These are phyloP conservation scores for Thunnus maccoyii DNA, from an alignment of 2,113 vertebrate species.

Conservation along the genomic window DNA sequence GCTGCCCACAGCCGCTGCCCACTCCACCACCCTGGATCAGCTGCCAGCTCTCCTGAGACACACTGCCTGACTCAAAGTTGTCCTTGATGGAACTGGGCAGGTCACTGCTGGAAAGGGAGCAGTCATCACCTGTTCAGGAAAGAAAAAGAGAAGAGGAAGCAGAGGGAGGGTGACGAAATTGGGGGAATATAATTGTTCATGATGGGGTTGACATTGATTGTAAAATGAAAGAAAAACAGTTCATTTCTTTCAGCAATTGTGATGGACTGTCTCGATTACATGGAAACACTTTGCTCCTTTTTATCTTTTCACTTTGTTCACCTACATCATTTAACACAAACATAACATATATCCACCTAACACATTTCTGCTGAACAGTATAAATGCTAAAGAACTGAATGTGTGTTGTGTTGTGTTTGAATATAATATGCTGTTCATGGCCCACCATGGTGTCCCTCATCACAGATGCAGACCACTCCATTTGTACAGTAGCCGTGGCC, in stretches of 20 bases:
- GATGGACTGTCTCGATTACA: not conserved
- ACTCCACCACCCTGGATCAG: slow-evolving; percentile 94
- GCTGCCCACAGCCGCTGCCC: slow-evolving; percentile 96
- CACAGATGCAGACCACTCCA: slow-evolving; percentile 95
- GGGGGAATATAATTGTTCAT: not conserved
- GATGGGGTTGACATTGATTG: too few relatives aligned
- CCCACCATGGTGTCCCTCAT: slow-evolving; percentile 94
- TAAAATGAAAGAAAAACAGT: not conserved
- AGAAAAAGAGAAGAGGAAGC: not conserved
- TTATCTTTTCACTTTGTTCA: not conserved
- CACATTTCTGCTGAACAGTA: not conserved
- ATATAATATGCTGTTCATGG: slow-evolving; percentile 1
- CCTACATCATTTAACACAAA: not conserved
- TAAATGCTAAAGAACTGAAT: not conserved
- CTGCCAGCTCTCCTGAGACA: slow-evolving; percentile 97
- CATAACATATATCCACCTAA: too few relatives aligned
- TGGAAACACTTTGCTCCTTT: not conserved
- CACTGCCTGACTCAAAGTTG: slow-evolving; percentile 95
- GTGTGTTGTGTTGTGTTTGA: not conserved
- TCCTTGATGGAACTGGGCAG: slow-evolving; percentile 98
- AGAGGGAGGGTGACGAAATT: slow-evolving; percentile 4
- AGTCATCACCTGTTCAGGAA: slow-evolving; percentile 88
- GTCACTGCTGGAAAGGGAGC: slow-evolving; percentile 92
- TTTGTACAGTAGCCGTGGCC: slow-evolving; percentile 94
- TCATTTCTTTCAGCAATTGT: not conserved